phyloP scores from a whole-genome alignment of 2,888 invertebrate species.

The Drosophila ustulata region DNA sequence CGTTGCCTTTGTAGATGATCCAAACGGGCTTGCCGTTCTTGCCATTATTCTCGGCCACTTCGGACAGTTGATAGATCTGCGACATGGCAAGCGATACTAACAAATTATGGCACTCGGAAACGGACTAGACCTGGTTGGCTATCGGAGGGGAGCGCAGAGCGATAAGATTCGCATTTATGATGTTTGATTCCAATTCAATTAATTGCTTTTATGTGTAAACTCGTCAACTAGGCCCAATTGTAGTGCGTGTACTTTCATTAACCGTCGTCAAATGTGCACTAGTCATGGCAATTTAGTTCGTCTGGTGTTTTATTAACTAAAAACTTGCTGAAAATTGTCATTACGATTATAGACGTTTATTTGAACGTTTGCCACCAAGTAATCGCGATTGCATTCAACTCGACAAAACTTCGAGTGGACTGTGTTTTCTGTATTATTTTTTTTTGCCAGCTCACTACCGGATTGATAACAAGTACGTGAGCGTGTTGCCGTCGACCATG shows the following conservation, averaged over 20 bases:
- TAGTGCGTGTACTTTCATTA: slow-evolving; percentile 2
- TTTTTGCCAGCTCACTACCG: slow-evolving; percentile 4
- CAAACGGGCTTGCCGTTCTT: slow-evolving; percentile 86
- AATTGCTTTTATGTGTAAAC: slow-evolving; percentile 29
- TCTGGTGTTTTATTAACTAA: slow-evolving; percentile 4
- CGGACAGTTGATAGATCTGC: slow-evolving; percentile 84
- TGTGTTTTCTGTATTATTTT: not conserved
- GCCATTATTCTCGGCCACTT: slow-evolving; percentile 88
- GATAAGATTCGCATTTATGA: slow-evolving; percentile 37
- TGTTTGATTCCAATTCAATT: slow-evolving; percentile 11
- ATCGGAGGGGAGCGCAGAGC: not conserved
- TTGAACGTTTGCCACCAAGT: slow-evolving; percentile 17
- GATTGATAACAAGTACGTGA: slow-evolving; percentile 57
- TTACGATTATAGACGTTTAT: slow-evolving; percentile 30
- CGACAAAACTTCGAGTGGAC: slow-evolving; percentile 1
- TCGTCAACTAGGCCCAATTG: not conserved
- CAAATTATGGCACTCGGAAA: slow-evolving; percentile 3
- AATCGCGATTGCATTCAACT: slow-evolving; percentile 19
- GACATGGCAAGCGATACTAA: slow-evolving; percentile 55
- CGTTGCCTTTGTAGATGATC: slow-evolving; percentile 88
- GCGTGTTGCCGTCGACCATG: slow-evolving; percentile 5
- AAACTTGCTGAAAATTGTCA: slow-evolving; percentile 19
- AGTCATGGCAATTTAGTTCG: slow-evolving; percentile 7
- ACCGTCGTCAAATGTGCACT: slow-evolving; percentile 7
- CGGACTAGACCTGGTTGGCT: slow-evolving; percentile 4